phyloP scores from a whole-genome alignment of 2,888 invertebrate genomes.

The Cataglyphis altisquamis region DNA sequence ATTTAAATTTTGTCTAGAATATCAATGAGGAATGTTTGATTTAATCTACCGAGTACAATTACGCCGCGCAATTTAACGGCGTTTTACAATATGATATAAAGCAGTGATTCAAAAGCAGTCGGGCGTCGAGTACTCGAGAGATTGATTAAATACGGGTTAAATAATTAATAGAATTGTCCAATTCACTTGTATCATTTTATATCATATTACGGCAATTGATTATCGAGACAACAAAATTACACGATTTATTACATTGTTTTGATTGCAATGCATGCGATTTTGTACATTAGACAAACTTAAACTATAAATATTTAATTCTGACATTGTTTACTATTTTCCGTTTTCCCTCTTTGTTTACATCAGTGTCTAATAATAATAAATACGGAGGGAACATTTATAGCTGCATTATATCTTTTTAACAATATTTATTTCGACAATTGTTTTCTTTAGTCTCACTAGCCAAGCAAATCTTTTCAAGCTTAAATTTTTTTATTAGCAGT shows the following conservation, averaged over 20 bases:
- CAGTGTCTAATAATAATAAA: slow-evolving; percentile 4
- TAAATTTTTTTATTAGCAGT: slow-evolving; percentile 21
- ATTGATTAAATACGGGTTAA: slow-evolving; percentile 52
- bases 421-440: not conserved
- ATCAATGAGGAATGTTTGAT: slow-evolving; percentile 56
- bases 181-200: slow-evolving; percentile 43
- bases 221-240: slow-evolving; percentile 38
- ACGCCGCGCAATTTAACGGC: slow-evolving; percentile 54
- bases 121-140: slow-evolving; percentile 51
- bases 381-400: not conserved
- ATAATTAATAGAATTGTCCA: slow-evolving; percentile 56
- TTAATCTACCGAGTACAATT: slow-evolving; percentile 53
- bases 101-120: slow-evolving; percentile 51
- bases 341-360: not conserved
- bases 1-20: slow-evolving; percentile 55
- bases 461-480: not conserved
- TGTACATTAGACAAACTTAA: not conserved
- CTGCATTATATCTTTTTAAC: not conserved
- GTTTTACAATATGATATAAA: slow-evolving; percentile 54
- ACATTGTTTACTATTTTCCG: not conserved
- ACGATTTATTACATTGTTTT: slow-evolving; percentile 30
- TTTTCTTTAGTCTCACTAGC: not conserved
- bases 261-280: not conserved
- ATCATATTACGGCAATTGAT: slow-evolving; percentile 44
- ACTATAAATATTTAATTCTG: slow-evolving; percentile 9